Evolutionary conservation across 2,113 vertebrate genomes (phyloP), one percentile per base, ranked within the genome.

Genomic region (Rhizomys pruinosus): DNA sequence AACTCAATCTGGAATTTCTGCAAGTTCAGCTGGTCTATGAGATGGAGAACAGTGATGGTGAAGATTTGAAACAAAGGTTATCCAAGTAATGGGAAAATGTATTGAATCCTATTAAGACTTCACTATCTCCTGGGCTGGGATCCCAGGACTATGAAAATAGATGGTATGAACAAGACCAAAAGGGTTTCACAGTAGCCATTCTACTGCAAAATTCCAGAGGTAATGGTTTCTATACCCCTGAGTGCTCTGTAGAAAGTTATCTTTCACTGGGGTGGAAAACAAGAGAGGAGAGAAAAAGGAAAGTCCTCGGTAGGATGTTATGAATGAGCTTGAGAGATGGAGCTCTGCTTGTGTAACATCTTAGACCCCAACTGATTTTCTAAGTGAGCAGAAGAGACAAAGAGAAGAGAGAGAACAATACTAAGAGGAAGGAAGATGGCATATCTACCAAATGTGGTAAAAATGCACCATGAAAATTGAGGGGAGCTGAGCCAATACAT

Each of bases 1-100:
- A 94, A 69, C 55, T 11, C 63, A 90, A 23, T 84, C 29, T 89
- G 76, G 94, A 87, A 63, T 76, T 52, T 94, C 85, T 72, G 39
- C 34, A 74, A 25, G 59, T 74, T 90, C 47, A 47, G 52, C 16
- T 81, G 52, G 32, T 44, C 27, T 23, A 84, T n/a, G 34, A 91
- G 20, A 55, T 89, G 42, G 19, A 8, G 27, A 25, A 91, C 39
- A 94, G 64, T 59, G 25, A 84, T 47, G 27, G 34, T 91, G 76
- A 81, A 32, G 25, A 89, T 68, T 85, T 89, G 52, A 96, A 94
- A 20, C 84, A 47, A 80, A 89, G 68, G 7, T 6, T 0, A 2
- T 80, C 2, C 52, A 86, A 92, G 69, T 94, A 59, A 85, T 19
- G 2, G 74, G 44, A 44, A 76, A 20, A 89, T 87, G 84, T 87